Evolutionary conservation across 2,113 vertebrate genomes (phyloP).

Genomic region (Oreochromis tanganicae): DNA sequence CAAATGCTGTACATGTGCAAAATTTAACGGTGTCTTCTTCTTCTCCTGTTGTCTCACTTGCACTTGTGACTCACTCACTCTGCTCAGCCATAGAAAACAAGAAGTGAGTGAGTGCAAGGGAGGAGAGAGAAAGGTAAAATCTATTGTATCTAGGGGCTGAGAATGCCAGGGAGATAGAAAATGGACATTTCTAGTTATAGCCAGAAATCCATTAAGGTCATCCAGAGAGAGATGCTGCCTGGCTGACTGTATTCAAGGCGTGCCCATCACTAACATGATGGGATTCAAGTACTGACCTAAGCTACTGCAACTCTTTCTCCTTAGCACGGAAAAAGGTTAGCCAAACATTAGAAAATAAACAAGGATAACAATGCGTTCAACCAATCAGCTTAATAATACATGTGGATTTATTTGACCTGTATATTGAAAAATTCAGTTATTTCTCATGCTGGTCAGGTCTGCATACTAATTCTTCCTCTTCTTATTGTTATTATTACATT

Average conservation of each 20-base stretch:
- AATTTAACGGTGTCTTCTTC: not conserved
- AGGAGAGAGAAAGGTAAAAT: not conserved
- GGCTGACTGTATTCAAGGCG: not conserved
- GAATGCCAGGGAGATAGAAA: slow-evolving; percentile 19
- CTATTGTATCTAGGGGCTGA: slow-evolving; percentile 27
- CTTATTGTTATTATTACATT: not conserved
- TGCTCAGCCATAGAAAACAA: slow-evolving; percentile 12
- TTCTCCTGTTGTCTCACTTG: not conserved
- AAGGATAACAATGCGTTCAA: not conserved
- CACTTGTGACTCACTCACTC: not conserved
- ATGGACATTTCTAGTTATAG: slow-evolving; percentile 29
- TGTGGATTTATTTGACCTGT: not conserved
- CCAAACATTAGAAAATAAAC: not conserved
- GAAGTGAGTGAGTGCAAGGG: not conserved
- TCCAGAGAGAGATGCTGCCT: not conserved
- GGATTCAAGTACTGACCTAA: not conserved
- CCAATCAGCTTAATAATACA: not conserved
- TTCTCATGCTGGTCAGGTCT: not conserved
- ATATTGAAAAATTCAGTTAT: not conserved
- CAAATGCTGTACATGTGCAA: not conserved
- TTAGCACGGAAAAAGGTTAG: not conserved
- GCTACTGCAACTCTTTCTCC: not conserved
- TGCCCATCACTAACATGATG: not conserved
- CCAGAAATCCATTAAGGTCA: slow-evolving; percentile 52
- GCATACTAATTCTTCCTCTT: not conserved